Evolutionary conservation across 1,140 invertebrate species (phyloP), one percentile per base, ranked within the genome.

Genomic region (Aphelinus atriplicis): DNA sequence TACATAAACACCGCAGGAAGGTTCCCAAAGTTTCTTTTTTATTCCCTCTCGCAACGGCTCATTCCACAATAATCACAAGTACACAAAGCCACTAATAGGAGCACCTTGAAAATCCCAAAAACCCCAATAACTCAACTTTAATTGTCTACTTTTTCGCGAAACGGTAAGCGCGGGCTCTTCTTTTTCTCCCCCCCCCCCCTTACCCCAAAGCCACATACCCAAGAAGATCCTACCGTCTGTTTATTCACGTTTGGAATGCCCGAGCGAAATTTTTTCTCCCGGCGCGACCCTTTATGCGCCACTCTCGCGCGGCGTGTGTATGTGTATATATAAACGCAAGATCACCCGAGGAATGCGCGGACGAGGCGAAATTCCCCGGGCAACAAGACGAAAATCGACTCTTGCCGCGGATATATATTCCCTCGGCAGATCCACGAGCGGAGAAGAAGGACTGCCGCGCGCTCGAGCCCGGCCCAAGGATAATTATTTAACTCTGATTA

Each of bases 401-500:
- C 26, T 26, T 79, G 60, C 71, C 66, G 69, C 67, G 61, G 76
- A 77, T 73, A 78, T 80, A 78, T 75, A 69, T 74, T 66, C 53
- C 43, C 72, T 67, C 7, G 10, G 50, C 6, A 46, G 48, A 68
- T 57, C 43, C 61, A 42, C 0, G 26, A 51, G 43, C 43, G 64
- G 48, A 7, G 53, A 42, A 58, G 48, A 46, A 66, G 78, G 58
- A 60, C 68, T 77, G 78, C 79, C 71, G 81, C 78, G 80, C 82
- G 84, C 83, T 80, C 77, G 26, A 26, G 26, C 26, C 79, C 80
- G 58, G 73, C 80, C 80, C 71, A 78, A 85, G 82, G 84, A 88
- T 87, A 87, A 87, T 88, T 87, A 88, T 87, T 88, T 87, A 87
- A 83, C 82, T 81, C 80, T 82, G 86, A 88, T 26, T 87, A 87